Evolutionary conservation across 2,113 vertebrate genomes (phyloP).

Genomic region (Leptobrachium ailaonicum): DNA sequence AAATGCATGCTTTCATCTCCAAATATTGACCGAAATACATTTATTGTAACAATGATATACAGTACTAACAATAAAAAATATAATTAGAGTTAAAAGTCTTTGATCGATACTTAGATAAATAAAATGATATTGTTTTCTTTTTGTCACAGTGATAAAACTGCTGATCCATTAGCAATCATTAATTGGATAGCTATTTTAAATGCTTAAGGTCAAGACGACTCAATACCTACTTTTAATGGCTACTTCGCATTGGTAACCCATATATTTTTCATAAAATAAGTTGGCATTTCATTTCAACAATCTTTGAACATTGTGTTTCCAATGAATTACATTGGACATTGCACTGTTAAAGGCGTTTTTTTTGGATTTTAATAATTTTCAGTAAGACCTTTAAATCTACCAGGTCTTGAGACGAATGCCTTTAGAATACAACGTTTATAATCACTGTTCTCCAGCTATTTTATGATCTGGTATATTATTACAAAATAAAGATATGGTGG

Average conservation of each 20-base stretch:
- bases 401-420: too few relatives aligned
- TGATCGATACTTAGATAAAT: conserved; percentile 35
- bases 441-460: too few relatives aligned
- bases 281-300: too few relatives aligned
- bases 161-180: conserved; percentile 31
- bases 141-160: conserved; percentile 31
- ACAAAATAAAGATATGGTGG: too few relatives aligned
- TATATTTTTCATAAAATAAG: too few relatives aligned
- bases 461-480: too few relatives aligned
- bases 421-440: too few relatives aligned
- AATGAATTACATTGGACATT: too few relatives aligned
- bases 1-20: conserved; percentile 11
- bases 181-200: conserved; percentile 25
- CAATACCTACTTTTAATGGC: conserved; percentile 21
- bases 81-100: conserved; percentile 43
- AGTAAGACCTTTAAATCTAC: too few relatives aligned
- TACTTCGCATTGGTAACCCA: conserved; percentile 7
- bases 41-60: conserved; percentile 11
- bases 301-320: too few relatives aligned
- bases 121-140: conserved; percentile 22
- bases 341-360: too few relatives aligned
- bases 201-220: conserved; percentile 6
- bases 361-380: too few relatives aligned
- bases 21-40: conserved; percentile 29
- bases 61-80: conserved; percentile 23